Evolutionary conservation across 2,888 invertebrate species (phyloP), one percentile per base, ranked within the genome.

Genomic region (Leptura quadrifasciata): DNA sequence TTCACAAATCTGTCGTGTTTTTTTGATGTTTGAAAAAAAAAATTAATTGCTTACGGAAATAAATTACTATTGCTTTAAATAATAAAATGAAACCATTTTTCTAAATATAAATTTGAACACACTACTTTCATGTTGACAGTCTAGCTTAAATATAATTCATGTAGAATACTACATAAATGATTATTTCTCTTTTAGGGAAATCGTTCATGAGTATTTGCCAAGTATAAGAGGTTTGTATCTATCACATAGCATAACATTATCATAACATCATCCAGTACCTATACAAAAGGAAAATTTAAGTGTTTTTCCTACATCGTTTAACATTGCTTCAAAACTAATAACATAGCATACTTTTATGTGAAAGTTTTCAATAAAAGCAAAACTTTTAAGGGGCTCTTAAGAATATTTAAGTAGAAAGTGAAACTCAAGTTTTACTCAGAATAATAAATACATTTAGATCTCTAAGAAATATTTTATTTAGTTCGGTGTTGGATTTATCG

Each of bases 91-190:
- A 58, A 21, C n/a, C n/a, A n/a, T n/a, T n/a, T 15, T 8, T n/a
- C n/a, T n/a, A n/a, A 3, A 8, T 1, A 12, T 12, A 58, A 24
- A n/a, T 2, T 47, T 47, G 1, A n/a, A 35, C 35, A 35, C 31
- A 63, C 10, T 63, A 35, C 31, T 63, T 63, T 63, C n/a, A 9
- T 63, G 35, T 63, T 63, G 63, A 63, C 35, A 63, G n/a, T 18
- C 10, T 57, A 57, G 15, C 20, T 21, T 12, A 15, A 57, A 20
- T 57, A 57, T 20, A 57, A 57, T 20, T 57, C 21, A 57, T 57
- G 15, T 57, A 10, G 57, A n/a, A 18, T 21, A 57, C 10, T 21
- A 21, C 57, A 20, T n/a, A 15, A 47, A 1, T n/a, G 47, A n/a
- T n/a, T n/a, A 15, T 47, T n/a, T 2, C 15, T n/a, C n/a, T 47